Conservation (phyloP, 2,797 vertebrate genomes). For the Notolabrus celidotus region DNA sequence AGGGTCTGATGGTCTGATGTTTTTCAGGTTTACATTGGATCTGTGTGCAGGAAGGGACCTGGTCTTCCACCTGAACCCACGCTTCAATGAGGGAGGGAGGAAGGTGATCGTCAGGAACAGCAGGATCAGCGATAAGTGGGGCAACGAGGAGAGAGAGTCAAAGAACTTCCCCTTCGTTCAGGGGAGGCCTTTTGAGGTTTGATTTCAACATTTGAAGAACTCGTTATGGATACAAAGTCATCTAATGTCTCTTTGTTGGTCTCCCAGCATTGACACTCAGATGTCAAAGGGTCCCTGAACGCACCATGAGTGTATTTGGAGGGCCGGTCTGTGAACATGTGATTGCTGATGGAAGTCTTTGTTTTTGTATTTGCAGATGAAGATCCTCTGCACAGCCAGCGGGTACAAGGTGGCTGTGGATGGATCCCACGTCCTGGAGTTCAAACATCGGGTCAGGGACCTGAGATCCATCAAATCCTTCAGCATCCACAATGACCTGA, state of each 20-base stretch:
- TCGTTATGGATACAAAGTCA: too few relatives aligned
- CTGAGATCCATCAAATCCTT: conserved; percentile 30
- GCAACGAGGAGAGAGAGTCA: conserved; percentile 55
- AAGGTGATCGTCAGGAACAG: conserved; percentile 66
- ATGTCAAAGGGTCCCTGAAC: not conserved
- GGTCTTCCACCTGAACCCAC: conserved; percentile 74
- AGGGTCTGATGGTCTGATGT: not conserved
- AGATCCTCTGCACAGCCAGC: conserved; percentile 55
- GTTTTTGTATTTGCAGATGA: conserved; percentile 58
- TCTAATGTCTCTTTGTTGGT: too few relatives aligned
- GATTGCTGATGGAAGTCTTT: not conserved
- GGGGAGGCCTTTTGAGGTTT: conserved; percentile 58
- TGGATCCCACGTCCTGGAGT: conserved; percentile 46
- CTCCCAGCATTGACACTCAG: too few relatives aligned
- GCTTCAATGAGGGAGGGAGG: conserved; percentile 56
- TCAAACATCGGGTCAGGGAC: conserved; percentile 35
- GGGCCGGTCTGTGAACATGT: not conserved
- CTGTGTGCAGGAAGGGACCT: not conserved
- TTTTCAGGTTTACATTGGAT: conserved; percentile 61
- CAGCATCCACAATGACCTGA: conserved; percentile 47
- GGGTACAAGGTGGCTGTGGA: conserved; percentile 60
- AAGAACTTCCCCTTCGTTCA: conserved; percentile 48
- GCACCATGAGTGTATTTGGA: not conserved
- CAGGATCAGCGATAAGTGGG: conserved; percentile 38
- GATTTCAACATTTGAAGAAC: accelerated